Percentiles rank a stretch among this genome's conserved stretches.
Evolutionary conservation across 1,140 invertebrate species (phyloP).

Genomic region (Drosophila nannoptera): DNA sequence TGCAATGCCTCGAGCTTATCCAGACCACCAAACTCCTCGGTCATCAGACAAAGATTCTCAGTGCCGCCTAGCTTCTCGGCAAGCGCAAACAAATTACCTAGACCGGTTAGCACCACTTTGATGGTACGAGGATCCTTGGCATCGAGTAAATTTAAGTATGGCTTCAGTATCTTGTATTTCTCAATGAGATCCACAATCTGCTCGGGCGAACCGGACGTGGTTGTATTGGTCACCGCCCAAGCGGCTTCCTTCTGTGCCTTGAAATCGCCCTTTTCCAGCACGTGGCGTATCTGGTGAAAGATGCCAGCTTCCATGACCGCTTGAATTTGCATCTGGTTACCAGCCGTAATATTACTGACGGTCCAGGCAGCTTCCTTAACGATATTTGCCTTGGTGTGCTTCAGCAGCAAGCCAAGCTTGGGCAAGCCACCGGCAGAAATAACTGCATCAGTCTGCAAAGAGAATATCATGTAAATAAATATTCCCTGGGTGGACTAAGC

Average conservation of each 20-base stretch:
- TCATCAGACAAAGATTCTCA: slow-evolving; percentile 87
- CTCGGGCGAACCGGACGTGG: slow-evolving; percentile 93
- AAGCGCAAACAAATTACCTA: slow-evolving; percentile 88
- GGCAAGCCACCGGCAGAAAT: slow-evolving; percentile 89
- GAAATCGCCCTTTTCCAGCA: slow-evolving; percentile 91
- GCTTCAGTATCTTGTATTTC: slow-evolving; percentile 88
- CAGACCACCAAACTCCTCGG: slow-evolving; percentile 93
- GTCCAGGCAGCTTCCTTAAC: slow-evolving; percentile 99
- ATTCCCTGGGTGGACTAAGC: neutral
- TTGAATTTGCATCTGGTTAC: slow-evolving; percentile 96
- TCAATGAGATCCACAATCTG: slow-evolving; percentile 91
- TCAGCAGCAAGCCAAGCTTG: slow-evolving; percentile 86
- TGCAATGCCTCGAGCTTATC: slow-evolving; percentile 97
- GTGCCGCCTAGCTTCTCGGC: slow-evolving; percentile 86
- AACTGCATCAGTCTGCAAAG: slow-evolving; percentile 91
- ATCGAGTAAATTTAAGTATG: slow-evolving; percentile 90
- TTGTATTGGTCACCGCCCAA: slow-evolving; percentile 98
- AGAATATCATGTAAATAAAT: slow-evolving; percentile 80
- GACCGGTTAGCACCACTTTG: slow-evolving; percentile 92
- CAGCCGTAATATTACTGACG: slow-evolving; percentile 98
- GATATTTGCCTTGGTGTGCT: slow-evolving; percentile 86
- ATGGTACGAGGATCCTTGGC: slow-evolving; percentile 89
- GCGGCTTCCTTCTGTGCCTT: slow-evolving; percentile 99
- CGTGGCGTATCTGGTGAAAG: slow-evolving; percentile 63
- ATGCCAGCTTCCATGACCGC: slow-evolving; percentile 90